Evolutionary conservation across 1,140 invertebrate species (phyloP), one percentile per base, ranked within the genome.

Genomic region (Anastrepha obliqua): DNA sequence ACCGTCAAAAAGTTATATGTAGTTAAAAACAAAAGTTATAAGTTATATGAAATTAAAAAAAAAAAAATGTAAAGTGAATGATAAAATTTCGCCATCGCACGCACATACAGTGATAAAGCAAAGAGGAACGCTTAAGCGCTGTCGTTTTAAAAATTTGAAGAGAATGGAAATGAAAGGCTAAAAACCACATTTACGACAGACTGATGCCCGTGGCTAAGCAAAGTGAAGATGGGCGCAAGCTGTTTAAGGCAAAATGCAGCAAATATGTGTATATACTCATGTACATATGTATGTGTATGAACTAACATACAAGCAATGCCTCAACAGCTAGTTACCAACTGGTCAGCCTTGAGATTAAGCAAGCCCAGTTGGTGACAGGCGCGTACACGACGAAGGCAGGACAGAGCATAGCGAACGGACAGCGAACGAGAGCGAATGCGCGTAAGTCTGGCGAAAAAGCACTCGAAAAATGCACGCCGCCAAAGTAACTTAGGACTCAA

Each of bases 311-410:
- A 42, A 42, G 7, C 65, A 42, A 29, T 67, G 65, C 65, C 29
- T 74, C 39, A 17, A 47, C 9, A 1, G 42, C 42, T 39, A 13
- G 39, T 74, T 74, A 74, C 42, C 6, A 74, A 74, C 39, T 74
- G 67, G 67, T 74, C 67, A 74, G 67, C 42, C 67, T 74, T 74
- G 67, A 74, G 67, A 74, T 47, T 55, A n/a, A 47, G 42, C 42
- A 15, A 74, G 17, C 42, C 6, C 67, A 74, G 67, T 42, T 44
- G 42, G 15, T 42, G 42, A 55, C 51, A 55, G 11, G 11, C 51
- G 60, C 60, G 15, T 62, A n/a, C 17, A 62, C 60, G 29, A 29
- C 29, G 60, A 62, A 62, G 60, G 60, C 60, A 62, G 15, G 4
- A 3, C 4, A 11, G 60, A 8, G 4, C 39, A 74, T 42, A 74